Evolutionary conservation across 2,888 invertebrate species (phyloP), one percentile per base, ranked within the genome.

Genomic region (Pomacea canaliculata): DNA sequence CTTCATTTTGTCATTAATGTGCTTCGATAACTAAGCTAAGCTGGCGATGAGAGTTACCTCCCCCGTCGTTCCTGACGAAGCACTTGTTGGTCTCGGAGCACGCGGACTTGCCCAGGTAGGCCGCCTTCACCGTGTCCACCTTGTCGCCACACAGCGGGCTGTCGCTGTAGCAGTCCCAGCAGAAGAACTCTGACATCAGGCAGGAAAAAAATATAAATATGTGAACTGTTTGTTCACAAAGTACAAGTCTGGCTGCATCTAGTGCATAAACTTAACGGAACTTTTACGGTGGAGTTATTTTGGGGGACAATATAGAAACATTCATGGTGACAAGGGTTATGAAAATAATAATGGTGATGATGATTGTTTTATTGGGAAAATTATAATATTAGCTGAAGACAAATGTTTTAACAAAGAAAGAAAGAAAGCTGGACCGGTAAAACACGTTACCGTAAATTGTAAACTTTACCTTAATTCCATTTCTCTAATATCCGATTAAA

Each of bases 151-250:
- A 81, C n/a, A 77, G 71, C 19, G 81, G 76, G 59, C 80, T 79
- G 62, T 80, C 79, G 23, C 79, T 79, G 77, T 79, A 79, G 71
- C 81, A 81, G 60, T 81, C 81, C 81, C 81, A 81, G 71, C 81
- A 81, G 76, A 78, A 78, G 74, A 81, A 81, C n/a, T 78, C 81
- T 81, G 78, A 13, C 65, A 63, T 19, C 51, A 3, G 37, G 4
- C 37, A 37, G 37, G 37, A 37, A 37, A 37, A 5, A 37, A 37
- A 23, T 23, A 0, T 23, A 0, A 37, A 37, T 5, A 37, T 37
- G 37, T 37, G 37, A 37, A 60, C 16, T 60, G 60, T 60, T 4
- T 60, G 18, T 37, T 37, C 37, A 0, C 37, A 37, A 37, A 37
- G 4, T 3, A n/a, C 60, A 7, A 60, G 16, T 60, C 60, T n/a